Conservation (phyloP, 2,888 invertebrate species). For the Busseola fusca region DNA sequence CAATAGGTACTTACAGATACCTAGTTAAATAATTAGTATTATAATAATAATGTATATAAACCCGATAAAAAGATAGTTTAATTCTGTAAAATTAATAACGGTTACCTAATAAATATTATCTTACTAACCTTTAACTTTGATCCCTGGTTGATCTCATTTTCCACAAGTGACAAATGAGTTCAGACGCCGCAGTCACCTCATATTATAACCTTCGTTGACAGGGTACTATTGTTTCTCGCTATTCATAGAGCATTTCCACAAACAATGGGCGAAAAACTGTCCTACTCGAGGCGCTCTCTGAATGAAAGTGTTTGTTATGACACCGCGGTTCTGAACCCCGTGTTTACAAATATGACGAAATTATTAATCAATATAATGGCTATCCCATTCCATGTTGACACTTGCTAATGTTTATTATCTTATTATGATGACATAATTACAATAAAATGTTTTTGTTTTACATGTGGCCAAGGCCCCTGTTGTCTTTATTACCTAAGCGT, state of each 20-base stretch:
- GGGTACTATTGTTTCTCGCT: constrained; percentile 56
- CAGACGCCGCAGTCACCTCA: constrained; percentile 52
- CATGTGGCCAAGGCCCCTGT: constrained; percentile 9
- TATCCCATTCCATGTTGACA: constrained; percentile 48
- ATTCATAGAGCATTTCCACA: constrained; percentile 30
- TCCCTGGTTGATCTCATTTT: constrained; percentile 64
- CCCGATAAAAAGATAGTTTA: not conserved
- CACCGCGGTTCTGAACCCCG: constrained; percentile 59
- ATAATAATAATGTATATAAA: not conserved
- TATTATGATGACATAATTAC: constrained; percentile 44
- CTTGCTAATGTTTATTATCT: constrained; percentile 55
- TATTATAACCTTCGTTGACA: constrained; percentile 64
- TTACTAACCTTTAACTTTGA: constrained; percentile 63
- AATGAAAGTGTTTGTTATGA: constrained; percentile 56
- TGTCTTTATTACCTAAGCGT: constrained; percentile 8
- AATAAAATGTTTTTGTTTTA: constrained; percentile 44
- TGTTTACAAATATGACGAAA: constrained; percentile 76
- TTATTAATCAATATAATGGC: constrained; percentile 65
- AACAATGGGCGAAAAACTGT: constrained; percentile 48
- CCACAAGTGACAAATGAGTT: constrained; percentile 68
- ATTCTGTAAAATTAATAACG: not conserved
- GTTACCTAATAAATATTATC: not conserved
- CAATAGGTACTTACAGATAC: not conserved
- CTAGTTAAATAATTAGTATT: not conserved
- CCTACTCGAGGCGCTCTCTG: constrained; percentile 18